Conservation (phyloP, 1,140 invertebrate genomes). For the Caenorhabditis remanei region DNA sequence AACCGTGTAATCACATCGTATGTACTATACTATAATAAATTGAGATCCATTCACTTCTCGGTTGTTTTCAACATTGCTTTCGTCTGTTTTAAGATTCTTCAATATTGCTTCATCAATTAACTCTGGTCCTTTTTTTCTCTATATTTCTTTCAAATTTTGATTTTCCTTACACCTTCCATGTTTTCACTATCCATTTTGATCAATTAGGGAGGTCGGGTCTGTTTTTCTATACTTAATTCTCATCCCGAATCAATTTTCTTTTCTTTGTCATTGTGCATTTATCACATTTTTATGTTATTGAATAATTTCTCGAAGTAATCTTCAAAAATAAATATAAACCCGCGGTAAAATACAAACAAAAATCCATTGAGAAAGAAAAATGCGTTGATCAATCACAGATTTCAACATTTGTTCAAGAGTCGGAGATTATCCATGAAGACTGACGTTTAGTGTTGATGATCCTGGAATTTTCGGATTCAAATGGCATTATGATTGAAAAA, state of each 20-base stretch:
- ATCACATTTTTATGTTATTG: slow-evolving; percentile 9
- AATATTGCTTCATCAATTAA: background rate
- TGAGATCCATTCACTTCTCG: background rate
- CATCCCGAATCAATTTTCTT: background rate
- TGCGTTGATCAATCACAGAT: slow-evolving; percentile 24
- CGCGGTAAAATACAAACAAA: background rate
- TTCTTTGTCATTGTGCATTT: background rate
- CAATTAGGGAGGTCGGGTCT: background rate
- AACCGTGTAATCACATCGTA: slow-evolving; percentile 31
- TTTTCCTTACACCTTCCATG: slow-evolving; percentile 7
- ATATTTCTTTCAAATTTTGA: background rate
- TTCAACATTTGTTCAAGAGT: background rate
- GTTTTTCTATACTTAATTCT: slow-evolving; percentile 28
- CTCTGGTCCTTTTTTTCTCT: slow-evolving; percentile 3
- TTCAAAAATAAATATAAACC: slow-evolving; percentile 29
- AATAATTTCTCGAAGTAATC: background rate
- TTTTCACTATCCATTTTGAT: background rate
- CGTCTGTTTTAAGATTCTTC: background rate
- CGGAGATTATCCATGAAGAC: slow-evolving; percentile 37
- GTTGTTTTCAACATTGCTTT: background rate
- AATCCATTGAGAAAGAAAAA: background rate
- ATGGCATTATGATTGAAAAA: background rate
- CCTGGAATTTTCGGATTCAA: slow-evolving; percentile 29
- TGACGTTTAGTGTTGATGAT: slow-evolving; percentile 49
- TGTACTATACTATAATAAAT: background rate